Evolutionary conservation across 2,888 invertebrate species (phyloP), one percentile per base, ranked within the genome.

Genomic region (Charanyca ferruginea): DNA sequence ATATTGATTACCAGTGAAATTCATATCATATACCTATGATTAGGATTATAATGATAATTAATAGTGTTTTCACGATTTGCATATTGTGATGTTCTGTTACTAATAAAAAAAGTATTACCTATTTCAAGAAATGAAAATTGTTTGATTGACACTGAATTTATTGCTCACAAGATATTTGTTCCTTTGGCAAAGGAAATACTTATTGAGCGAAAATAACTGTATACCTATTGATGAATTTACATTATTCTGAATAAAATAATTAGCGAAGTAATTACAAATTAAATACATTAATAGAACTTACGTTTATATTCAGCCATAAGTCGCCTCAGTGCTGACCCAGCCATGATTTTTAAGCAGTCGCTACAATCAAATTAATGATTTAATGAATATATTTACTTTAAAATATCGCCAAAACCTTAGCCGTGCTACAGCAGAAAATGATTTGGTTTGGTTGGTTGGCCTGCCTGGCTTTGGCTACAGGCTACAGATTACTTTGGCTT

Each of bases 281-380:
- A 60, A 48, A 11, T 52, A 45, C 28, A 20, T 5, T 16, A 23
- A 18, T 42, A 13, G 16, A 1, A 97, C 93, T 90, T 88, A 94
- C 95, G 98, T 96, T 98, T 98, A 88, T 98, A 98, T 95, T 98
- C 98, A 57, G 98, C 98, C 98, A 98, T 98, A 70, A 98, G 95
- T 77, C 98, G 96, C 87, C 98, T 96, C 71, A 98, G 92, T 49
- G 98, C 98, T 70, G 98, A 98, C 47, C 98, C 98, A 86, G 98
- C 98, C 98, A 98, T 98, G 85, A 80, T 92, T 71, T 62, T 41
- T 49, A 54, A 44, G 35, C 69, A 38, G 49, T 35, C 47, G 32
- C 55, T 57, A 65, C 32, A 49, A 48, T 45, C 6, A 32, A 48
- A 52, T 28, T 18, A 42, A 51, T 22, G 35, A 65, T 22, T 76